Conservation (phyloP, 2,113 vertebrate species). For the Dicerorhinus sumatrensis region DNA sequence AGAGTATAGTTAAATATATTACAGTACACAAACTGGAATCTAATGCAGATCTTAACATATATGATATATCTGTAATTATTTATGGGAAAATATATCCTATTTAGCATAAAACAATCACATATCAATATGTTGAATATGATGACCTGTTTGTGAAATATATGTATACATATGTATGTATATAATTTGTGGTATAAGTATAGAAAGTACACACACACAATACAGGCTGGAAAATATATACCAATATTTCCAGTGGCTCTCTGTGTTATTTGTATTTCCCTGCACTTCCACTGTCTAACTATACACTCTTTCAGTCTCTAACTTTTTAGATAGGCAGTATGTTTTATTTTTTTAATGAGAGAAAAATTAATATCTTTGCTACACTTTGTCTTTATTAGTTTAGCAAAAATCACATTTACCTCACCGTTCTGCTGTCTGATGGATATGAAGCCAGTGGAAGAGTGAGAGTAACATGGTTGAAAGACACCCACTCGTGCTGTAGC, state of each 20-base stretch:
- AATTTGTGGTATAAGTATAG: background rate
- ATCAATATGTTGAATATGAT: background rate
- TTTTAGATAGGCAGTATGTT: background rate
- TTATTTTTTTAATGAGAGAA: background rate
- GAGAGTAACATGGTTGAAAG: background rate
- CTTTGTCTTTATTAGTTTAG: background rate
- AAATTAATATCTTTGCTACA: background rate
- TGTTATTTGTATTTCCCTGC: background rate
- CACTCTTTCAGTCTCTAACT: background rate
- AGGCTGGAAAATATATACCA: background rate
- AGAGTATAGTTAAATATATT: background rate
- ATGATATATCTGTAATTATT: background rate
- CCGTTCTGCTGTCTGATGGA: too few species aligned
- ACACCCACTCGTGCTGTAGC: too few species aligned
- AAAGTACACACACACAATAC: background rate
- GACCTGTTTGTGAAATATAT: background rate
- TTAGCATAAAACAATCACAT: background rate
- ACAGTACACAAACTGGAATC: background rate
- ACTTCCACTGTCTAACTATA: background rate
- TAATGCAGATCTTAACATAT: background rate
- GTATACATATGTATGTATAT: rapidly evolving
- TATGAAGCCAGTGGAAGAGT: too few species aligned
- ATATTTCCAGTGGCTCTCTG: background rate
- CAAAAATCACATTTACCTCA: background rate
- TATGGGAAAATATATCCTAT: background rate